A percentile compares a stretch with the other conserved stretches of the same genome.
Conservation (phyloP, 2,113 vertebrate genomes). For the Copsychus sechellarum region DNA sequence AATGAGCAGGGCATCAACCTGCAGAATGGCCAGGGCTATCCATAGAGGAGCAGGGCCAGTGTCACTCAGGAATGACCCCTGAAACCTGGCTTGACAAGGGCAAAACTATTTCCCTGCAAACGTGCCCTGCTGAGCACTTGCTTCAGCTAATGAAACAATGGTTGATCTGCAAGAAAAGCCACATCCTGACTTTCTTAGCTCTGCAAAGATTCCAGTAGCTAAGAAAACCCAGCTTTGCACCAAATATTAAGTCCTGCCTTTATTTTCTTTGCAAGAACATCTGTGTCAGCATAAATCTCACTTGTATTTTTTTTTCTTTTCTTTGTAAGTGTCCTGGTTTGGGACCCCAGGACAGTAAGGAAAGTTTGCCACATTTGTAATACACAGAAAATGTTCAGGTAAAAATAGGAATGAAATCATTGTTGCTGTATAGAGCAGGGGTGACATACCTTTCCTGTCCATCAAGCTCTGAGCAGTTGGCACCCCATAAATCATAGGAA, state of each 20-base stretch:
- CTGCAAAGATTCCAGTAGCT: background rate
- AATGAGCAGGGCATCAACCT: background rate
- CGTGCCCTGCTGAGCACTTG: background rate
- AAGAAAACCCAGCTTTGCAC: background rate
- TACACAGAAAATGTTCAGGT: background rate
- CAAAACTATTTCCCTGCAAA: background rate
- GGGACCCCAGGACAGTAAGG: background rate
- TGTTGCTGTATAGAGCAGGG: background rate
- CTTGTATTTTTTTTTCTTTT: background rate
- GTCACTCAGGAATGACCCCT: background rate
- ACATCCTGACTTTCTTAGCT: slow-evolving; percentile 5
- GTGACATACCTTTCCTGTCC: background rate
- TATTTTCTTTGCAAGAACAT: background rate
- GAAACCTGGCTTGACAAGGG: background rate
- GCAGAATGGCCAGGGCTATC: background rate
- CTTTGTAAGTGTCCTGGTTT: background rate
- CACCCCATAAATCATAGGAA: slow-evolving; percentile 54
- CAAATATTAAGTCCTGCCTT: background rate
- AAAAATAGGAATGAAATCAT: slow-evolving; percentile 52
- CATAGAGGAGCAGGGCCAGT: background rate
- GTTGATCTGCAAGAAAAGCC: background rate
- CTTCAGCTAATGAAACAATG: background rate
- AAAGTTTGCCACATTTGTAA: background rate
- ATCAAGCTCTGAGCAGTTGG: slow-evolving; percentile 26
- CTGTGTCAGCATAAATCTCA: background rate